A percentile compares a stretch with the other conserved stretches of the same genome.
Evolutionary conservation across 1,140 invertebrate species (phyloP).

Genomic region (Brachionus rubens): DNA sequence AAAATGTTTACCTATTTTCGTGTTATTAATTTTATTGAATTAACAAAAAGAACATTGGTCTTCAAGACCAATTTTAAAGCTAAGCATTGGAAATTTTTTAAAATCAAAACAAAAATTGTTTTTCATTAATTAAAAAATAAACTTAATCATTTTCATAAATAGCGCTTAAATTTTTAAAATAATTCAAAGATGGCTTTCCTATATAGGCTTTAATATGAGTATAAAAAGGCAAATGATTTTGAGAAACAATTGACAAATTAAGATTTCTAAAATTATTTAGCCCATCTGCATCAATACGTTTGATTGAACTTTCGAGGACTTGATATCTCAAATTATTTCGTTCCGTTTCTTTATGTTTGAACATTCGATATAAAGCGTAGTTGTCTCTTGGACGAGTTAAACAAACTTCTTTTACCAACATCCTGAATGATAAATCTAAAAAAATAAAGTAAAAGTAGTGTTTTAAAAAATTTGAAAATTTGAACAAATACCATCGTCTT

Average conservation of each 20-base stretch:
- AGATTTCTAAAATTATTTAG: neutral
- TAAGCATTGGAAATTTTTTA: no score
- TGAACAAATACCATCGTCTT: slow-evolving; percentile 51
- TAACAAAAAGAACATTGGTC: no score
- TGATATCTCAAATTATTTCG: neutral
- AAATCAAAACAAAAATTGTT: neutral
- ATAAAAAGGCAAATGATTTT: no score
- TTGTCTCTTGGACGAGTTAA: neutral
- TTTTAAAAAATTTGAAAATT: neutral
- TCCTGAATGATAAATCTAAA: slow-evolving; percentile 28
- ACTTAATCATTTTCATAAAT: no score
- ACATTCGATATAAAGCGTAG: slow-evolving; percentile 22
- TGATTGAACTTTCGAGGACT: neutral
- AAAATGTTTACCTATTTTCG: no score
- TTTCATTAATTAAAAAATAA: no score
- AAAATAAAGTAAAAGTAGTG: no score
- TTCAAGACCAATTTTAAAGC: no score
- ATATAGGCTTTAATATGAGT: no score
- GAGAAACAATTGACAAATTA: no score
- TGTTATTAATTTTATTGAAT: no score
- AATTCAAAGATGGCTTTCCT: neutral
- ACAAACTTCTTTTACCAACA: neutral
- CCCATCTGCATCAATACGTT: neutral
- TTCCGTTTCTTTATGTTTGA: neutral
- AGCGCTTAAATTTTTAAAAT: neutral